Evolutionary conservation across 2,113 vertebrate species (phyloP), one percentile per base, ranked within the genome.

Genomic region (Cryptotis parvus): DNA sequence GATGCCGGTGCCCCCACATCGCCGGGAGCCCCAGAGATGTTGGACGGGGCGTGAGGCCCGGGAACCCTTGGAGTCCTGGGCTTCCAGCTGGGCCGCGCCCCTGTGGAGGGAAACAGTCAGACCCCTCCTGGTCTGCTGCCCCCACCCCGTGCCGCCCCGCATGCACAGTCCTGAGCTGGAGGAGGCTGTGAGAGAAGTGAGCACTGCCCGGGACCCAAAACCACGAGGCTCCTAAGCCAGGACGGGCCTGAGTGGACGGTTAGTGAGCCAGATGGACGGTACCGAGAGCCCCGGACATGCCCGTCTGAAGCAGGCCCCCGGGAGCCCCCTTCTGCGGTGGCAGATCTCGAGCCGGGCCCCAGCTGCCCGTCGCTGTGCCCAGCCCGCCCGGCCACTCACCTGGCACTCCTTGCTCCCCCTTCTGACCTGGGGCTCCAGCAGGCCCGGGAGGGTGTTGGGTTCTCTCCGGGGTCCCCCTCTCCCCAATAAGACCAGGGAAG

Each of bases 381-480:
- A n/a, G n/a, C n/a, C n/a, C n/a, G n/a, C n/a, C 10, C 6, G 27
- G 74, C 9, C 98, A 37, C 70, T 95, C 29, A 99, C 99, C 99
- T 98, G 73, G 90, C 81, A 97, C 93, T 85, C 99, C 99, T 87
- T 92, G 97, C 43, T 94, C 97, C 87, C 99, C 99, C 94, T 99
- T 99, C 20, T 91, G 96, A 68, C 99, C 99, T 0, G 74, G 84
- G 74, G 87, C 76, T 68, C 99, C 99, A 5, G 89, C 94, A 37
- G 96, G 35, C 33, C 99, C 99, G 61, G 92, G 77, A 98, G 90
- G 70, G 92, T 97, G 94, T 98, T 99, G 6, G 98, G 90, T n/a
- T n/a, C 26, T 98, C 97, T 91, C 99, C 99, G 0, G 68, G 87
- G 10, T 98, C 98, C 89, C 99, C 86, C 95, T 99, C 77, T 98